Evolutionary conservation across 2,113 vertebrate species (phyloP), one percentile per base, ranked within the genome.

Genomic region (Labeo catla): DNA sequence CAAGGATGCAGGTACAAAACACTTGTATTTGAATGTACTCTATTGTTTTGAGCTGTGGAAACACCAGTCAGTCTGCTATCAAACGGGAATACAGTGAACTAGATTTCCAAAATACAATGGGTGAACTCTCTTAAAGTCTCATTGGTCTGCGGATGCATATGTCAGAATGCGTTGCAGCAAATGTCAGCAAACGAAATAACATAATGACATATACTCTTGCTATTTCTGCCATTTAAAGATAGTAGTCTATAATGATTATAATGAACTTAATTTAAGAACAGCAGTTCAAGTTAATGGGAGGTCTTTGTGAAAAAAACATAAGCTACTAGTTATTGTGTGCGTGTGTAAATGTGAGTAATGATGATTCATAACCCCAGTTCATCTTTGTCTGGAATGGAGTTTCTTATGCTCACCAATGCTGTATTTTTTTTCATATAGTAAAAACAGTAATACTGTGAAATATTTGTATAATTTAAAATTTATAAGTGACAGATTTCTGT

Each of bases 201-300:
- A 45, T 73, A 73, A 73, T 73, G 43, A 73, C 70, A 73, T 45
- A 73, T 45, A 73, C 70, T 70, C 39, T 73, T 45, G n/a, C 70
- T 45, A 45, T 45, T 73, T 45, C 70, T 45, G 39, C 70, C 39
- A 73, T 72, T 43, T 72, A 73, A 73, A 73, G 16, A 73, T 8
- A 11, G 39, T 73, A 45, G 70, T 45, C 19, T n/a, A 45, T 6
- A 45, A 39, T 73, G 70, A 73, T 73, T 73, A 73, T 73, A 73
- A 73, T 73, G 10, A 73, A 73, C 19, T 43, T 73, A 9, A 72
- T 72, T 21, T 45, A 21, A 45, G 19, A 72, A 72, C 36, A 72
- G 11, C 9, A 45, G 19, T n/a, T n/a, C n/a, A 72, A 45, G 16
- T 73, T 73, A 73, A 73, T 73, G 4, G 39, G 19, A 45, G 70